Percentiles rank a stretch among this genome's conserved stretches.
Evolutionary conservation across 2,113 vertebrate genomes (phyloP).

Genomic region (Thomomys bottae): DNA sequence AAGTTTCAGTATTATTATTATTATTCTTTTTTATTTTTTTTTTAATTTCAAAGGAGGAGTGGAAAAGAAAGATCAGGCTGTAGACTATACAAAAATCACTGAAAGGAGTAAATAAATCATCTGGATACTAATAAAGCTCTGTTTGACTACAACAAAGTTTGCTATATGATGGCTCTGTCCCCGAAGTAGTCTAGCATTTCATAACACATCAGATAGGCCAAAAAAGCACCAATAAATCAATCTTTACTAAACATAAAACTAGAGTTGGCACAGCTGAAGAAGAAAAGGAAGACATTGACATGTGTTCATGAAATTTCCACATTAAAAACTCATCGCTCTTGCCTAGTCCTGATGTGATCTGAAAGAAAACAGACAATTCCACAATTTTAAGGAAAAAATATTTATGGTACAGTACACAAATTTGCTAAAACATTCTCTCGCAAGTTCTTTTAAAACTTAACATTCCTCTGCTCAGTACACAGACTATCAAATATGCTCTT

Average conservation of each 20-base stretch:
- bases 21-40: not conserved
- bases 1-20: not conserved
- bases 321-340: slow-evolving; percentile 86
- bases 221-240: slow-evolving; percentile 84
- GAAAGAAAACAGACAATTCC: slow-evolving; percentile 86
- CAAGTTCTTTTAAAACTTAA: slow-evolving; percentile 71
- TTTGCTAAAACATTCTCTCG: slow-evolving; percentile 83
- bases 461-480: slow-evolving; percentile 35
- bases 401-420: slow-evolving; percentile 85
- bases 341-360: slow-evolving; percentile 78
- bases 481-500: slow-evolving; percentile 54
- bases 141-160: slow-evolving; percentile 72
- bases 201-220: slow-evolving; percentile 82
- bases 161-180: slow-evolving; percentile 67
- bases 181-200: slow-evolving; percentile 77
- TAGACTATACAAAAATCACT: slow-evolving; percentile 67
- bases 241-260: slow-evolving; percentile 80
- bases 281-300: slow-evolving; percentile 77
- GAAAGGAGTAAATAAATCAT: slow-evolving; percentile 73
- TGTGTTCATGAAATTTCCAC: slow-evolving; percentile 86
- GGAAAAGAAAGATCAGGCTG: not conserved
- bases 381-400: slow-evolving; percentile 85
- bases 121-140: slow-evolving; percentile 71
- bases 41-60: slow-evolving; percentile 42
- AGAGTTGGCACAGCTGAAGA: slow-evolving; percentile 80